These are phyloP conservation scores for Prenolepis imparis DNA, from an alignment of 2,888 invertebrate species.

Conservation along the genomic window DNA sequence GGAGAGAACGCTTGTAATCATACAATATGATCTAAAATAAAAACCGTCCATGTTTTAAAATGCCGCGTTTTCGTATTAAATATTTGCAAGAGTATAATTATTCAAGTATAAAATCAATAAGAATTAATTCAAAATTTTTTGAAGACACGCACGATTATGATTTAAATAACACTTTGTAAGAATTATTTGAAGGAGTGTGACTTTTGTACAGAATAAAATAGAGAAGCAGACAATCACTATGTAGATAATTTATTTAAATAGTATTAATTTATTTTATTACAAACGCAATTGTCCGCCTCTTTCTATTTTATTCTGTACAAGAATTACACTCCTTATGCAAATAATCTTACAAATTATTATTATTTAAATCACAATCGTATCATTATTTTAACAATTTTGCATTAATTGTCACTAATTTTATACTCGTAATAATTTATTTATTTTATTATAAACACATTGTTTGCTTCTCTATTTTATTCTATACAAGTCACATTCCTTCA, in stretches of 20 bases:
- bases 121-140: too few species aligned
- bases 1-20: constrained; percentile 40
- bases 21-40: constrained; percentile 51
- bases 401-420: neutral
- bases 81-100: neutral
- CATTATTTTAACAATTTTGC: too few species aligned
- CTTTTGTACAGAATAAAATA: too few species aligned
- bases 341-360: neutral
- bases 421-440: neutral
- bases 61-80: neutral
- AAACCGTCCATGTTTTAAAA: constrained; percentile 20
- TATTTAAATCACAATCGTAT: neutral
- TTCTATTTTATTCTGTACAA: neutral
- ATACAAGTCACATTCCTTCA: neutral
- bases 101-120: too few species aligned
- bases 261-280: neutral
- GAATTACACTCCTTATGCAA: neutral
- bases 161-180: too few species aligned
- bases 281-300: neutral
- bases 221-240: too few species aligned
- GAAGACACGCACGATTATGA: too few species aligned
- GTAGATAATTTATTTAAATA: too few species aligned
- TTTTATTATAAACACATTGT: neutral
- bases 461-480: neutral
- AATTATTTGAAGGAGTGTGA: too few species aligned